Evolutionary conservation across 2,797 vertebrate species (phyloP).

Genomic region (Lacerta viridis): DNA sequence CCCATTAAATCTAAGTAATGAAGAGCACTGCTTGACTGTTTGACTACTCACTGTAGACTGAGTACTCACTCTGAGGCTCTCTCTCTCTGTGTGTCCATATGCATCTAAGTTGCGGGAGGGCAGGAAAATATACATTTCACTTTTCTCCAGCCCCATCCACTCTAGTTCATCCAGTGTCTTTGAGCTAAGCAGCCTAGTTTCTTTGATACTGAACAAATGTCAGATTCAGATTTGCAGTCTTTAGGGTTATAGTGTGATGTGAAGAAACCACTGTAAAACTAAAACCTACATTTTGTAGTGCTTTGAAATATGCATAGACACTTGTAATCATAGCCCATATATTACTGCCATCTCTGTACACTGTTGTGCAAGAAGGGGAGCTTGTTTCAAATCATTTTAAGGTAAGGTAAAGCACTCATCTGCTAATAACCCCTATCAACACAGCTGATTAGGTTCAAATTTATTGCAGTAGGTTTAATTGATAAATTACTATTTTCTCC

Average conservation of each 20-base stretch:
- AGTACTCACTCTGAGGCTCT: neutral
- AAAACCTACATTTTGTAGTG: neutral
- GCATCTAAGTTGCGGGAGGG: neutral
- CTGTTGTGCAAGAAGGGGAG: fast-evolving
- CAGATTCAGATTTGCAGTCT: neutral
- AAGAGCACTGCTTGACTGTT: neutral
- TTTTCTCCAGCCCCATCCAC: neutral
- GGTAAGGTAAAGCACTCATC: fast-evolving
- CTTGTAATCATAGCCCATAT: neutral
- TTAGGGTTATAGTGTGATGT: neutral
- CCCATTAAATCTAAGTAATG: neutral
- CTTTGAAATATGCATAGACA: neutral
- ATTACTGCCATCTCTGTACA: fast-evolving
- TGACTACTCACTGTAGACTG: neutral
- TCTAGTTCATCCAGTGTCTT: neutral
- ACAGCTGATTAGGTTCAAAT: conserved; percentile 30
- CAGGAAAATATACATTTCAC: neutral
- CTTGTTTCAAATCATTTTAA: fast-evolving
- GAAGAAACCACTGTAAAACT: neutral
- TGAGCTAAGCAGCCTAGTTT: neutral
- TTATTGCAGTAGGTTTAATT: neutral
- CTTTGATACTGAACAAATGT: neutral
- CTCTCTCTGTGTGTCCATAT: neutral
- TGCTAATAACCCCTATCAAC: neutral
- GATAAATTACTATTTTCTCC: neutral